Conservation (phyloP, 64 coral and sea anemone genomes). For the Cladopsammia gracilis region DNA sequence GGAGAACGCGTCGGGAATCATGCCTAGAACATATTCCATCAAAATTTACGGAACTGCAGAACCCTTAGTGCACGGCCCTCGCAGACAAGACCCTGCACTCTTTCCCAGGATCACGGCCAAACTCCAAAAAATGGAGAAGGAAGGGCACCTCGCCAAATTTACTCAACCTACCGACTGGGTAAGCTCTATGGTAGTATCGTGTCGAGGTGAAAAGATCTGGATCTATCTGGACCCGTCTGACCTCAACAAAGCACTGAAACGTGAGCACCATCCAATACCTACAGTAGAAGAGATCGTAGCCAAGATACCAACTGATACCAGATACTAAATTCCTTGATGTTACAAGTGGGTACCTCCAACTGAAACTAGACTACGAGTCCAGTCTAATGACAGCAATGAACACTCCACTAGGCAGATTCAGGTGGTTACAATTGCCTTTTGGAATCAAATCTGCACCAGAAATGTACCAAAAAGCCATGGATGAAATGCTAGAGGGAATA, state of each 20-base stretch:
- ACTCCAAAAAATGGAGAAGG: slow-evolving; percentile 17
- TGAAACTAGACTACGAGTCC: too few species aligned
- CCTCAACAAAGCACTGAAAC: slow-evolving; percentile 33
- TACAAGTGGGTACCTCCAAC: too few species aligned
- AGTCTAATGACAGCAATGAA: slow-evolving; percentile 76
- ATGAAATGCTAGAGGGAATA: slow-evolving; percentile 62
- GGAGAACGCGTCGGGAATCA: too few species aligned
- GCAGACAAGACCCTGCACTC: slow-evolving; percentile 18
- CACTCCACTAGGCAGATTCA: slow-evolving; percentile 75
- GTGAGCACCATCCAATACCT: too few species aligned
- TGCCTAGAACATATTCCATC: slow-evolving; percentile 48
- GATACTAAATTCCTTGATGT: slow-evolving; percentile 63
- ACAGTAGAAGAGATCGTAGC: too few species aligned
- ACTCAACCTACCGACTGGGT: slow-evolving; percentile 23
- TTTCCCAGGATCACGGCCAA: slow-evolving; percentile 14
- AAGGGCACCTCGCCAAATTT: slow-evolving; percentile 49
- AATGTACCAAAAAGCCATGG: too few species aligned
- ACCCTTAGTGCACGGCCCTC: slow-evolving; percentile 48
- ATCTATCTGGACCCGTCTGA: too few species aligned
- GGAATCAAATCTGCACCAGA: slow-evolving; percentile 73
- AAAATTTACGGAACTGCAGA: slow-evolving; percentile 47
- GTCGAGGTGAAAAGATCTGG: too few species aligned
- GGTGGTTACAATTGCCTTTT: slow-evolving; percentile 71
- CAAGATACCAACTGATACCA: slow-evolving; percentile 24
- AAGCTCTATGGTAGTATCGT: too few species aligned